Evolutionary conservation across 1,140 invertebrate species (phyloP).

Genomic region (Drosophila baimaii): DNA sequence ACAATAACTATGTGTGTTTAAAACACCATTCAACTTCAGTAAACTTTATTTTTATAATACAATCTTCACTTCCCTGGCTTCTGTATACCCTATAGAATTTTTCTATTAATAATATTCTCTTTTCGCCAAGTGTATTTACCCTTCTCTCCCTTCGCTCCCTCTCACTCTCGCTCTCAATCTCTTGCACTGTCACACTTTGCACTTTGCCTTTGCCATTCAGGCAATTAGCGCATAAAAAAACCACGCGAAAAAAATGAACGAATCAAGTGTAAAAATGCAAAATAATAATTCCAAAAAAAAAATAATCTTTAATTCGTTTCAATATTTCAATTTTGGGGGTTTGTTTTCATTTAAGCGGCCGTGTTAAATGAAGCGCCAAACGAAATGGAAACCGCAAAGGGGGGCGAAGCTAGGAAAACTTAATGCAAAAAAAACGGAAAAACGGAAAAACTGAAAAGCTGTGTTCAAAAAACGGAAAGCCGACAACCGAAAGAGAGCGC

Average conservation of each 20-base stretch:
- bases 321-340: conserved; percentile 6
- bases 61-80: neutral
- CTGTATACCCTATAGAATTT: no score
- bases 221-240: conserved; percentile 39
- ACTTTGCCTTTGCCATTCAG: conserved; percentile 58
- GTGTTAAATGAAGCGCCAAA: conserved; percentile 45
- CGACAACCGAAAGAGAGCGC: conserved; percentile 15
- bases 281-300: neutral
- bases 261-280: conserved; percentile 35
- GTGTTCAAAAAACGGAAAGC: conserved; percentile 7
- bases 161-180: conserved; percentile 21
- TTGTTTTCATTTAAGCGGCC: conserved; percentile 33
- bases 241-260: conserved; percentile 20
- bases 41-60: neutral
- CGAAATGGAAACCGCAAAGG: conserved; percentile 34
- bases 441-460: conserved; percentile 16
- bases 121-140: conserved; percentile 17
- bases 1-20: no score
- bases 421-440: neutral
- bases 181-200: conserved; percentile 57
- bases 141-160: neutral
- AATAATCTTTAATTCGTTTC: conserved; percentile 2
- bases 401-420: neutral
- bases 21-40: neutral
- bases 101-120: neutral